phyloP scores from a whole-genome alignment of 2,797 vertebrate species.

The Eupleurogrammus muticus region DNA sequence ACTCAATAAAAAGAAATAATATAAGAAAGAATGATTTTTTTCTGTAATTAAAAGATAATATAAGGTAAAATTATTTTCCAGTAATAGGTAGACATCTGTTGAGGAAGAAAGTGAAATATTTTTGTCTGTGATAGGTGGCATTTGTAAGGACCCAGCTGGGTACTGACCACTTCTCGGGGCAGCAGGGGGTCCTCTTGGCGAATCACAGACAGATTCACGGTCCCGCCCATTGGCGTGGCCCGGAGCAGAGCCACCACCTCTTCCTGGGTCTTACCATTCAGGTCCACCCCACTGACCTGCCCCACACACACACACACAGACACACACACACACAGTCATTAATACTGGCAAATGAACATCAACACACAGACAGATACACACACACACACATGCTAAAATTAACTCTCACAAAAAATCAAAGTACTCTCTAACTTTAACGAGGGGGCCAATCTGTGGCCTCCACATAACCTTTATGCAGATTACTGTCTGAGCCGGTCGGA shows the following conservation, averaged over 20 bases:
- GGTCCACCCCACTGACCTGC: constrained; percentile 94
- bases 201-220: constrained; percentile 89
- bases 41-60: not conserved
- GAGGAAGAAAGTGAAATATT: not conserved
- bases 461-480: constrained; percentile 51
- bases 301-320: constrained; percentile 3
- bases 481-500: constrained; percentile 34
- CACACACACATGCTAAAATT: not conserved
- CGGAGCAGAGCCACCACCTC: constrained; percentile 95
- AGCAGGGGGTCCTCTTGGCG: constrained; percentile 92
- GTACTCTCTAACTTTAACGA: not conserved
- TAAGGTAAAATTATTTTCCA: not conserved
- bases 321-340: constrained; percentile 15
- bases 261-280: constrained; percentile 95
- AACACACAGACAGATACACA: not conserved
- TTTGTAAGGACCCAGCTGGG: not conserved
- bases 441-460: constrained; percentile 19
- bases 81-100: not conserved
- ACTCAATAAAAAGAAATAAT: too few species aligned
- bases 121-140: not conserved
- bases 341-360: not conserved
- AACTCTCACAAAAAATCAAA: constrained; percentile 18
- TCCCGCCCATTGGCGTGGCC: constrained; percentile 94
- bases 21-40: too few species aligned
- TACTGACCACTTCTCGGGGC: constrained; percentile 91